Evolutionary conservation across 2,113 vertebrate species (phyloP), one percentile per base, ranked within the genome.

Genomic region (Hemiscyllium ocellatum): DNA sequence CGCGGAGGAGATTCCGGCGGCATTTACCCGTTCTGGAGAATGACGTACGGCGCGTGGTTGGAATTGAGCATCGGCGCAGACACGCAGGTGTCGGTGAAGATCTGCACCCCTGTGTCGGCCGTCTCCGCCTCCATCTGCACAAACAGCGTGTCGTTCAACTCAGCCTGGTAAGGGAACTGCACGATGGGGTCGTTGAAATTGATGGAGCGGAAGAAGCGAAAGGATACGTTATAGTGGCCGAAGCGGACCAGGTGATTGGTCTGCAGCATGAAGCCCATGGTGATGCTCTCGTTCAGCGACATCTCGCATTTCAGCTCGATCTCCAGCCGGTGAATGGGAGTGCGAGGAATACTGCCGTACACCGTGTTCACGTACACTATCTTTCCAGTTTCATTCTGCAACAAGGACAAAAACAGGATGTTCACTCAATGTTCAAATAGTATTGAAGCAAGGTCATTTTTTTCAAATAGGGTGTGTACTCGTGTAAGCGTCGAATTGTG

Each of bases 241-340:
- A 93, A 66, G 0, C 89, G 89, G 1, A 93, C 33, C 89, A 93
- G 89, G n/a, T 93, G 89, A 19, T 93, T 66, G 3, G 89, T 66
- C 56, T 93, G 89, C 33, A 93, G 89, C 89, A 93, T 93, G 61
- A 93, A 93, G 7, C 89, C 89, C 89, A 93, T 93, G 3, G 61
- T 66, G 17, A 93, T 19, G n/a, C 50, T 95, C 42, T 96, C 91
- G 15, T 96, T 95, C 22, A 15, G 61, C 1, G 93, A 56, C 96
- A 96, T 96, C 76, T 96, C 96, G 80, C 96, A 96, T 1, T n/a
- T 96, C 68, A 96, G 52, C 3, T 96, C 95, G 10, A 96, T 76
- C 47, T 96, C 96, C 24, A 96, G 95, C 0, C 96, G 96, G 42
- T 96, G 96, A 13, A 96, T 86, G 1, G 70, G 61, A 7, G 96